Evolutionary conservation across 1,140 invertebrate species (phyloP), one percentile per base, ranked within the genome.

Genomic region (Pachyrhynchus sulphureomaculatus): DNA sequence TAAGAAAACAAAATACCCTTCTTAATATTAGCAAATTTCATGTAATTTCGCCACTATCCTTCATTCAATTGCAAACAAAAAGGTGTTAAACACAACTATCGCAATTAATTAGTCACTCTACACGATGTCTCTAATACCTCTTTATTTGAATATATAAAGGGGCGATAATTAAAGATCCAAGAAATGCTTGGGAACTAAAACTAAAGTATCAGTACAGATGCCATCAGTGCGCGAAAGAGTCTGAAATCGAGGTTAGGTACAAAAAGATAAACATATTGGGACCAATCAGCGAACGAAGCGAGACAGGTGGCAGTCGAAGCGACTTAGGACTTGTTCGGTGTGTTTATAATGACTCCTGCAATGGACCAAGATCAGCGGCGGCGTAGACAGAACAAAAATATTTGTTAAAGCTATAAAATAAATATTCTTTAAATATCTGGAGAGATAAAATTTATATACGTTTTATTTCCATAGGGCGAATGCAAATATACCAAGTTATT

Each of bases 251-350:
- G 53, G 53, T 24, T 41, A 56, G 8, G n/a, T 20, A 36, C 20
- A 53, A 56, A 54, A 56, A 56, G 53, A 56, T 33, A 56, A 56
- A 56, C 37, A 56, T 48, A 56, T 24, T 17, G 20, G 29, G 39
- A 56, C 53, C 53, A 56, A 56, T 56, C 24, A 45, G 53, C 24
- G 51, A 24, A 18, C 53, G n/a, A 17, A 33, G 41, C 20, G 44
- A 41, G 53, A 56, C 53, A 56, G 53, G 53, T 56, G 53, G 53
- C 53, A 56, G 53, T 45, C 53, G 53, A 18, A 17, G 53, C 26
- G 53, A 21, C 53, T 33, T 4, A 10, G 21, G 53, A 56, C 41
- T 45, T 56, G 53, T 45, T 48, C 29, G 45, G 45, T 48, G 45
- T 48, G 45, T 56, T 56, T 56, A 34, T 56, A 56, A 56, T 56